Evolutionary conservation across 2,113 vertebrate species (phyloP).

Genomic region (Sialia sialis): DNA sequence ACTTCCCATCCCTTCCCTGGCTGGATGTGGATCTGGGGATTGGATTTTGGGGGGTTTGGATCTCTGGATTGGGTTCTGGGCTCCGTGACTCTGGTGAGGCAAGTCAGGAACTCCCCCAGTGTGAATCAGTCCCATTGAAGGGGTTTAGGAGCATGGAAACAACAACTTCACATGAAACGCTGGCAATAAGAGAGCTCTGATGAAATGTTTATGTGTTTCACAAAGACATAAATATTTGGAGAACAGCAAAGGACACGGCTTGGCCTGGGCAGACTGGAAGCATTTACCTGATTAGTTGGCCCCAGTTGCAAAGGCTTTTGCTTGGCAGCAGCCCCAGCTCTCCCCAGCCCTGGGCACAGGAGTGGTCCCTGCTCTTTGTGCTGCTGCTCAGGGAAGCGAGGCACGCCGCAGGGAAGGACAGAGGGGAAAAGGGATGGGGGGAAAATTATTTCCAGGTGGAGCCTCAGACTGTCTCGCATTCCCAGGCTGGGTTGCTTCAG

Average conservation of each 20-base stretch:
- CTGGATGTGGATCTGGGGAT: not conserved
- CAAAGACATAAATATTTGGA: not conserved
- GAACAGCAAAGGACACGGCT: not conserved
- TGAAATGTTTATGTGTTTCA: not conserved
- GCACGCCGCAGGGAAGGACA: not conserved
- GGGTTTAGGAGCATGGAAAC: not conserved
- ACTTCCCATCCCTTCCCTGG: not conserved
- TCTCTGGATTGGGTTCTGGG: not conserved
- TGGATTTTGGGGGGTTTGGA: not conserved
- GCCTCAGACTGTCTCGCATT: not conserved
- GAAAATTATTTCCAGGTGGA: conserved; percentile 11
- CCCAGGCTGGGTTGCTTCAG: not conserved
- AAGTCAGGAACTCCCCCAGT: not conserved
- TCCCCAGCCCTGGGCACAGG: not conserved
- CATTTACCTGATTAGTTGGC: not conserved
- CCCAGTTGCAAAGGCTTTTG: not conserved
- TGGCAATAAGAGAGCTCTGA: not conserved
- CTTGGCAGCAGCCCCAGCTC: not conserved
- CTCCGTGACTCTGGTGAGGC: not conserved
- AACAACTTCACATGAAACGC: not conserved
- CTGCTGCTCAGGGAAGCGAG: not conserved
- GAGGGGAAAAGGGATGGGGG: not conserved
- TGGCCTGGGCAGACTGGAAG: not conserved
- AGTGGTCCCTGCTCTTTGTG: not conserved
- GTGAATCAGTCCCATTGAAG: not conserved